phyloP scores from a whole-genome alignment of 2,888 invertebrate species.

The Polyommatus iphigenia region DNA sequence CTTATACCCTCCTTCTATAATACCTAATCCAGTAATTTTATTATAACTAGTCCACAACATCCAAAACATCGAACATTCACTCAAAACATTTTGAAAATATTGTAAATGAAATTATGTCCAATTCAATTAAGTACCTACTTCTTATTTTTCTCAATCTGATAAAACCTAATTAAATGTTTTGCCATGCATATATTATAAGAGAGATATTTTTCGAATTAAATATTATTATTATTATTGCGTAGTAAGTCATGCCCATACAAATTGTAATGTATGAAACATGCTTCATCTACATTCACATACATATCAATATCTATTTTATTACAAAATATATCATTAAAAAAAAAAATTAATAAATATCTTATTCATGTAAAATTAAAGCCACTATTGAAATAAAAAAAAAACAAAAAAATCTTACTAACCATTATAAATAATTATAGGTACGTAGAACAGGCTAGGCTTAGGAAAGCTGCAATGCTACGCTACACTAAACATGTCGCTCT shows the following conservation, averaged over 20 bases:
- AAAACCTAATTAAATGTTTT: not conserved
- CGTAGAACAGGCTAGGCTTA: not conserved
- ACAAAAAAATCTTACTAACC: no score
- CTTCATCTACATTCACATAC: not conserved
- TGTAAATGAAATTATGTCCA: not conserved
- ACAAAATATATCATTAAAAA: not conserved
- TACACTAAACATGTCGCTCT: not conserved
- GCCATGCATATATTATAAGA: not conserved
- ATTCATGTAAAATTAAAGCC: not conserved
- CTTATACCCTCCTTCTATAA: not conserved
- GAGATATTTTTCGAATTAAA: not conserved
- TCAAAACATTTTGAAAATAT: not conserved
- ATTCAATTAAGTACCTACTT: not conserved
- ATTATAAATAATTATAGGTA: no score
- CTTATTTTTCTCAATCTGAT: not conserved
- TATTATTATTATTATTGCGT: not conserved
- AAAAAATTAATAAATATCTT: not conserved
- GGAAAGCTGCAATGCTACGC: not conserved
- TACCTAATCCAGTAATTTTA: not conserved
- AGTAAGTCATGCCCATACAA: slow-evolving; percentile 1
- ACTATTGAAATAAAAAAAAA: not conserved
- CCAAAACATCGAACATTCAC: slow-evolving; percentile 6
- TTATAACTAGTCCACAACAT: not conserved
- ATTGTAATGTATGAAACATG: slow-evolving; percentile 2
- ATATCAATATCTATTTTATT: not conserved